These are phyloP conservation scores for Argyrosomus regius DNA, from an alignment of 2,797 vertebrate genomes.

Conservation along the genomic window DNA sequence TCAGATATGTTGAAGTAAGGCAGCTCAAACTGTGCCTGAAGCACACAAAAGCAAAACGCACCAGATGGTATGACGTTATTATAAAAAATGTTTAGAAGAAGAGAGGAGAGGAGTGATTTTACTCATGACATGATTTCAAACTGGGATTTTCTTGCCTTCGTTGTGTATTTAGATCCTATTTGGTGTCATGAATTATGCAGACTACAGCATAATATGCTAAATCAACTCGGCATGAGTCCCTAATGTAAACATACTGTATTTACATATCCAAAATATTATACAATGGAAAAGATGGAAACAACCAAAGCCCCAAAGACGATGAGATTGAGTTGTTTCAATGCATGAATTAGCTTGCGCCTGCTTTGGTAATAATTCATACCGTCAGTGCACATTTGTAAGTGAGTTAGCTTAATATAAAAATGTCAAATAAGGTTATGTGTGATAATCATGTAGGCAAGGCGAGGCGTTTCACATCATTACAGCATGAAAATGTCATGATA, in stretches of 20 bases:
- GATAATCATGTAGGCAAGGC: constrained; percentile 9
- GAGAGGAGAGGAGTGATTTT: not conserved
- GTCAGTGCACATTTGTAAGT: constrained; percentile 37
- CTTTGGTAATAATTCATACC: constrained; percentile 27
- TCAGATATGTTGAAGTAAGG: not conserved
- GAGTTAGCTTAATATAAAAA: constrained; percentile 10
- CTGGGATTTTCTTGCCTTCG: constrained; percentile 29
- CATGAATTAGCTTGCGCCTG: constrained; percentile 19
- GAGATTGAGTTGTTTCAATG: constrained; percentile 38
- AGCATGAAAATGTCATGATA: constrained; percentile 13
- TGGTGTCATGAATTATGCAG: constrained; percentile 67
- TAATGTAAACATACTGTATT: constrained; percentile 63
- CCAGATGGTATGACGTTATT: not conserved
- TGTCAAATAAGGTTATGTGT: constrained; percentile 35
- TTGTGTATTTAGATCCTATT: constrained; percentile 62
- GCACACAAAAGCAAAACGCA: not conserved
- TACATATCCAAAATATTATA: constrained; percentile 57
- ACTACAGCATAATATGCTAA: constrained; percentile 51
- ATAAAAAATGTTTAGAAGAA: not conserved
- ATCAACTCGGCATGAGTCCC: constrained; percentile 52
- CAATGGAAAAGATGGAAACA: constrained; percentile 44
- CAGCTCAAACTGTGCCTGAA: not conserved
- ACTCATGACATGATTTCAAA: constrained; percentile 21
- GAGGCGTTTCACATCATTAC: constrained; percentile 32
- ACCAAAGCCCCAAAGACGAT: constrained; percentile 51